Conservation (phyloP, 2,888 invertebrate genomes). For the Blera fallax region DNA sequence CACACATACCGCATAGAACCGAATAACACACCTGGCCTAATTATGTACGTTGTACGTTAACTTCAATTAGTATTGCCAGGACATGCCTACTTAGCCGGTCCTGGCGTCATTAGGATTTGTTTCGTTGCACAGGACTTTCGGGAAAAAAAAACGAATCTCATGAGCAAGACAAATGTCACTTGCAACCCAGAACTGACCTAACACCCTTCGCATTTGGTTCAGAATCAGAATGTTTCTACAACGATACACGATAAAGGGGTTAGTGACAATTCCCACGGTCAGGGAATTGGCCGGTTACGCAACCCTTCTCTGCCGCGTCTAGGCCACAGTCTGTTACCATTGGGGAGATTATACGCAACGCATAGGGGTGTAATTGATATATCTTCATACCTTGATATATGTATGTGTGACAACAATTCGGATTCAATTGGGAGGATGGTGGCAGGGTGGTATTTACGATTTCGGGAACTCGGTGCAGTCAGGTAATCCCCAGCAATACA, state of each 20-base stretch:
- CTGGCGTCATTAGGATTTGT: constrained; percentile 57
- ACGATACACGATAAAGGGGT: constrained; percentile 35
- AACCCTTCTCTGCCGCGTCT: constrained; percentile 48
- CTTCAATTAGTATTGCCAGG: constrained; percentile 56
- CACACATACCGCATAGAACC: neutral
- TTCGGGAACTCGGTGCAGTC: constrained; percentile 35
- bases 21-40: constrained; percentile 57
- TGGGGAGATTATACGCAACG: constrained; percentile 30
- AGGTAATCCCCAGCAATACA: constrained; percentile 36
- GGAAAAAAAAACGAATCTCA: constrained; percentile 7
- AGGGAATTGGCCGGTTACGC: constrained; percentile 36
- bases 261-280: constrained; percentile 66
- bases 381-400: constrained; percentile 46
- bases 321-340: constrained; percentile 48
- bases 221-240: constrained; percentile 37
- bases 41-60: constrained; percentile 48
- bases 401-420: constrained; percentile 34
- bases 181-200: constrained; percentile 49
- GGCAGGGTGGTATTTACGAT: constrained; percentile 10
- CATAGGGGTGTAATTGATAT: constrained; percentile 63
- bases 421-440: constrained; percentile 1
- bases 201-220: constrained; percentile 50
- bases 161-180: constrained; percentile 24
- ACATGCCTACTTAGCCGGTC: constrained; percentile 48
- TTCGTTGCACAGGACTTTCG: constrained; percentile 39